Evolutionary conservation across 2,113 vertebrate genomes (phyloP).

Genomic region (Muscicapa adusta): DNA sequence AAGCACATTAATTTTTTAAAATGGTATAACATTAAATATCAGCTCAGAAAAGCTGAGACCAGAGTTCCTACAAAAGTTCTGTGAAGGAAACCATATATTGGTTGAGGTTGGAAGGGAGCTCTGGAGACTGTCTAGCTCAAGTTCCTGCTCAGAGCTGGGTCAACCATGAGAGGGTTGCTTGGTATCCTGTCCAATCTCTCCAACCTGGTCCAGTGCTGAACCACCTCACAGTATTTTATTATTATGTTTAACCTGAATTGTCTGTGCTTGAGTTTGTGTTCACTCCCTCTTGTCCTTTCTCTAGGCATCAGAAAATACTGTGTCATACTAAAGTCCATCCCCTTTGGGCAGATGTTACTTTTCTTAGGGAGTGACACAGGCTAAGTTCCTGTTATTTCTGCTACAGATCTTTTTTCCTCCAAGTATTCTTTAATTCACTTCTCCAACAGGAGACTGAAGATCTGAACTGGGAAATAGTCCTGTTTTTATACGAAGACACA

Average conservation of each 20-base stretch:
- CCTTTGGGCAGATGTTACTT: not conserved
- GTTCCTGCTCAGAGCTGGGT: not conserved
- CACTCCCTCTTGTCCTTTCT: not conserved
- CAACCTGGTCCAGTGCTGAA: not conserved
- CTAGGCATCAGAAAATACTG: not conserved
- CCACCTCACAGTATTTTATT: not conserved
- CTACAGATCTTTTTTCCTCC: not conserved
- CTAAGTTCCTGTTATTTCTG: not conserved
- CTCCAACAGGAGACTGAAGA: not conserved
- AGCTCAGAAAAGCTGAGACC: not conserved
- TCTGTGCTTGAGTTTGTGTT: not conserved
- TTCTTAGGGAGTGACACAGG: not conserved
- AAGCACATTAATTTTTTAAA: not conserved
- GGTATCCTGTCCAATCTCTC: not conserved
- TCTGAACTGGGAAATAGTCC: not conserved
- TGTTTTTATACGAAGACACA: not conserved
- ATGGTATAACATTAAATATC: not conserved
- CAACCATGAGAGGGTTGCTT: accelerated
- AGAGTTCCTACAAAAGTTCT: not conserved
- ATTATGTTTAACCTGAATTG: not conserved
- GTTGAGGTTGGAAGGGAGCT: not conserved
- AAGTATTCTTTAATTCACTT: not conserved
- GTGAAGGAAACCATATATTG: not conserved
- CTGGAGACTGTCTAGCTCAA: not conserved
- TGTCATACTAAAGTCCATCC: not conserved